A percentile compares a stretch with the other conserved stretches of the same genome.
Conservation (phyloP, 2,797 vertebrate genomes). For the Sebastes umbrosus region DNA sequence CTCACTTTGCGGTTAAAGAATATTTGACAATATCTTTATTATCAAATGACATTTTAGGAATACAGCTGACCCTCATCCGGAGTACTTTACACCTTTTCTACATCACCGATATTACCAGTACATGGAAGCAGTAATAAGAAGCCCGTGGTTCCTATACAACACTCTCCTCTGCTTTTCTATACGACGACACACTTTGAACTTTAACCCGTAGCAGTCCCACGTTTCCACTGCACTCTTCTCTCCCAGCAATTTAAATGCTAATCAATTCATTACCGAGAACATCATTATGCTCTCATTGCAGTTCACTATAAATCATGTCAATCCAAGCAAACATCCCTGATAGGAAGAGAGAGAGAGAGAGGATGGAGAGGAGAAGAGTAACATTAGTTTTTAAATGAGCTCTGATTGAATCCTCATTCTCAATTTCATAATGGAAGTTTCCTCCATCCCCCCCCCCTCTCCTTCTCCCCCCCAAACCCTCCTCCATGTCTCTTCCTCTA, state of each 20-base stretch:
- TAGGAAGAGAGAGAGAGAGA: neutral
- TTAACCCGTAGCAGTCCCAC: constrained; percentile 3
- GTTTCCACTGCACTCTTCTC: neutral
- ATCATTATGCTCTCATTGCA: constrained; percentile 54
- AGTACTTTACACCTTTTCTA: neutral
- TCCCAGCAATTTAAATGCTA: constrained; percentile 68
- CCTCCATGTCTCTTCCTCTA: neutral
- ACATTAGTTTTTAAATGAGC: constrained; percentile 59
- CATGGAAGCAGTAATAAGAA: neutral
- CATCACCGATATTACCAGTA: neutral
- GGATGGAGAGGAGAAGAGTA: constrained; percentile 3
- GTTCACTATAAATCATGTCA: constrained; percentile 53
- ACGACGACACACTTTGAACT: constrained; percentile 4
- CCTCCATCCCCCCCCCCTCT: neutral
- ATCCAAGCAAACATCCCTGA: constrained; percentile 41
- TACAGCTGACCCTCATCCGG: neutral
- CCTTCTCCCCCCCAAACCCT: too few relatives aligned
- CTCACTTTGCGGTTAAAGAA: neutral
- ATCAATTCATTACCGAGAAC: constrained; percentile 67
- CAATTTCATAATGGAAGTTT: constrained; percentile 62
- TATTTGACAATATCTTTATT: neutral
- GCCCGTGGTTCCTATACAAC: neutral
- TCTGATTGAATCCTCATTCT: constrained; percentile 68
- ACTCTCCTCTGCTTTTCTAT: neutral
- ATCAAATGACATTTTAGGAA: neutral